A percentile compares a stretch with the other conserved stretches of the same genome.
Conservation (phyloP, 2,888 invertebrate species). For the Sinohyriopsis cumingii region DNA sequence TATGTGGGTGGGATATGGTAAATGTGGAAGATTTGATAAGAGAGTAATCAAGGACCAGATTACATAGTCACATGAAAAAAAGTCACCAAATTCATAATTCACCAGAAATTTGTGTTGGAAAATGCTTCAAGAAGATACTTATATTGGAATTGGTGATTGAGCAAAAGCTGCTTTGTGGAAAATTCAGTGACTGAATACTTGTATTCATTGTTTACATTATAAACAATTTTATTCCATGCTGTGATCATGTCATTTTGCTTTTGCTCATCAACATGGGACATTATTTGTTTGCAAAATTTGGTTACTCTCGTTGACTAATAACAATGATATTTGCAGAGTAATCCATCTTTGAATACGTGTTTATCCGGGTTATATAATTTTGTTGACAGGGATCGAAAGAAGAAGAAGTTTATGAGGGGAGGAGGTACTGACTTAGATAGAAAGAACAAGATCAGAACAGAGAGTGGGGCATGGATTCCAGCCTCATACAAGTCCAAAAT, state of each 20-base stretch:
- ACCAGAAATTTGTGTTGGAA: no score
- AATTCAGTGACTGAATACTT: no score
- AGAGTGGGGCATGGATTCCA: conserved; percentile 95
- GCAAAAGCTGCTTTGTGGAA: no score
- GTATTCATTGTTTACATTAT: no score
- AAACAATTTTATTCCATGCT: no score
- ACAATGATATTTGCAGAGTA: neutral
- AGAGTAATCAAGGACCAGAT: no score
- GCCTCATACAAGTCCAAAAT: conserved; percentile 92
- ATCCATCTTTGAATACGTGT: neutral
- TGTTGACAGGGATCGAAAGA: conserved; percentile 87
- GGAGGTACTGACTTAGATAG: conserved; percentile 44
- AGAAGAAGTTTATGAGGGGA: conserved; percentile 89
- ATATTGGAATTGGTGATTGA: no score
- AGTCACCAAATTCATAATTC: no score
- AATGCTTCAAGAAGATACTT: no score
- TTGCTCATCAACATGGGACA: neutral
- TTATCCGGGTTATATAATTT: neutral
- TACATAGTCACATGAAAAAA: no score
- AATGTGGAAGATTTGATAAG: no score
- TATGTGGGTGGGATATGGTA: no score
- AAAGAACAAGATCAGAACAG: conserved; percentile 91
- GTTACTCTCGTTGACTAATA: neutral
- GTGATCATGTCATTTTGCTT: neutral
- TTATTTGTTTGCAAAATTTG: neutral